Evolutionary conservation across 92 coral and sea anemone genomes (phyloP), one percentile per base, ranked within the genome.

Genomic region (Parazoanthus darwini): DNA sequence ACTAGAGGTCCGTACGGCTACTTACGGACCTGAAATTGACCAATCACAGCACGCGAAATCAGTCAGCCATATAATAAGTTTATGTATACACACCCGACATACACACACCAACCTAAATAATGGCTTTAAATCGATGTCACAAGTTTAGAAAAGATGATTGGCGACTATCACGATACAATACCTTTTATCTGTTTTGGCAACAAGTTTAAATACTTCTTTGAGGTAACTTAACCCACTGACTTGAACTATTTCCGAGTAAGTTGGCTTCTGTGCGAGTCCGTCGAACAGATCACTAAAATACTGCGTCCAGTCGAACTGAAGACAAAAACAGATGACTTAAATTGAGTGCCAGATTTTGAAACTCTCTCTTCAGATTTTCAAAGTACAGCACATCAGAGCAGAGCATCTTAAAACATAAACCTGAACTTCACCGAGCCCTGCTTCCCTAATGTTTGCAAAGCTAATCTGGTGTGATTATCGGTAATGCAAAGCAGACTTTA

Each of bases 291-390:
- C 36, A 68, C 43, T 58, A 36, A 93, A 82, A 70, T 92, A 95
- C 66, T 89, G 83, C 71, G 36, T 76, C 98, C 98, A 95, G 73
- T 93, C 83, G 36, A 95, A 90, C 96, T 93, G 72, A 63, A 74
- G 72, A 44, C 25, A 18, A 88, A 39, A 84, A 8, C 63, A 82
- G 22, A 7, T 15, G 46, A 14, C 18, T 81, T 43, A 22, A 20
- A 39, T 84, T 18, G 37, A 33, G 22, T 4, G 6, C 22, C 33
- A 26, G 29, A 54, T 5, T 33, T 70, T 36, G 5, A 38, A 74
- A 37, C 23, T 74, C n/a, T 29, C 39, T 72, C 33, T 8, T 20
- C 42, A 16, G 13, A 6, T 11, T 58, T 58, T 58, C 22, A 58
- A 58, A 58, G 8, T 63, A 4, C 7, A 63, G 7, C 5, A 63